Evolutionary conservation across 2,888 invertebrate genomes (phyloP), one percentile per base, ranked within the genome.

Genomic region (Andrena bucephala): DNA sequence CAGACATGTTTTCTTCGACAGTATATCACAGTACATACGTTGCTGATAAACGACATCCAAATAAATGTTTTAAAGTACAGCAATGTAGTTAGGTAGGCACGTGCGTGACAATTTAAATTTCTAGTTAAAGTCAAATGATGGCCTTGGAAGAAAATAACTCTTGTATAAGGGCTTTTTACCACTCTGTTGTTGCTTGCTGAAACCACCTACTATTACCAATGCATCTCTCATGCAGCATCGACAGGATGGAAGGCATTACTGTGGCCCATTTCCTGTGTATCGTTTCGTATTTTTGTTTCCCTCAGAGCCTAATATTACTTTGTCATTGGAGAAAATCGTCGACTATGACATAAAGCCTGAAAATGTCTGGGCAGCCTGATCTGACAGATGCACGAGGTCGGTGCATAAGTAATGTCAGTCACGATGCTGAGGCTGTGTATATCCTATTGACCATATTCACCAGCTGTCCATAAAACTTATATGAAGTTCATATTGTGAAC

Each of bases 351-450:
- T 63, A 33, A 72, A 57, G 4, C 16, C 31, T 31, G 54, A 42
- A 76, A 76, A 71, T 54, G 42, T 42, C 24, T 13, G n/a, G 13
- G 6, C 7, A 63, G 48, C 50, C 36, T 20, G 20, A 10, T 20
- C 2, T n/a, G 50, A 69, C 63, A 50, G 36, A 65, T 50, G 36
- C 65, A 65, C 1, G 4, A 42, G 5, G 4, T 42, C 5, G 16
- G 16, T 42, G 42, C 42, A 42, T 42, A 42, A 16, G 16, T 5
- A 42, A 42, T 42, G 4, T 16, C 42, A 42, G 42, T 16, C 5
- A 16, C 42, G 16, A 5, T 42, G 42, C 42, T 13, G 42, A 16
- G 42, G 16, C 4, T 42, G 13, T 42, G 42, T 13, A 4, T 13
- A 42, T 42, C 13, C 42, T 42, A 42, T 13, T 42, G 0, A 42